These are phyloP conservation scores for Benthosema pterotum DNA, from an alignment of 2,797 vertebrate genomes.

Conservation along the genomic window DNA sequence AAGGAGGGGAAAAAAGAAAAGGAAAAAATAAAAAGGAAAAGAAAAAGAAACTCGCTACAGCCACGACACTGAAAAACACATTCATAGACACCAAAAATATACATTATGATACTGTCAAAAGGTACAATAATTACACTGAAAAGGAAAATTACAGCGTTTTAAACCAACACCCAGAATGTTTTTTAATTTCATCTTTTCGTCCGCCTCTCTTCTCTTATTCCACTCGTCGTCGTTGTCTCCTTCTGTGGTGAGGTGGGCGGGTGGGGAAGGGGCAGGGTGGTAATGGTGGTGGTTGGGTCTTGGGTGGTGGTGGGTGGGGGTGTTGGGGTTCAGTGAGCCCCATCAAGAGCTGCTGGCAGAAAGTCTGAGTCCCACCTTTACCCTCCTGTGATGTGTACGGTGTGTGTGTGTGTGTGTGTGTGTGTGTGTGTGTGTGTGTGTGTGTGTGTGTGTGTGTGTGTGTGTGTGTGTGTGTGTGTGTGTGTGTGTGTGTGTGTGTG, in stretches of 20 bases:
- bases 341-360: constrained; percentile 87
- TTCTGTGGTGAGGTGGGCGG: constrained; percentile 49
- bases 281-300: constrained; percentile 7
- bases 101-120: constrained; percentile 96
- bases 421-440: too few relatives aligned
- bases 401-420: constrained; percentile 53
- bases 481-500: too few relatives aligned
- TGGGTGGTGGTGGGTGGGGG: neutral
- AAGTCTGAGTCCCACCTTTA: constrained; percentile 86
- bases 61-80: constrained; percentile 96
- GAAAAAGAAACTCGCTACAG: constrained; percentile 76
- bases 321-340: constrained; percentile 61
- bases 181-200: constrained; percentile 66
- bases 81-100: constrained; percentile 98
- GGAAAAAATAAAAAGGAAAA: too few relatives aligned
- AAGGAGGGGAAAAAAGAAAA: too few relatives aligned
- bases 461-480: constrained; percentile 77
- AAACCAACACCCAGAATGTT: constrained; percentile 79
- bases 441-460: constrained; percentile 13
- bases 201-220: constrained; percentile 45
- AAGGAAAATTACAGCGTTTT: constrained; percentile 82
- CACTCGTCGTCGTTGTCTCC: constrained; percentile 83
- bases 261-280: neutral
- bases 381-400: constrained; percentile 70
- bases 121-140: constrained; percentile 98